Conservation (phyloP, 1,140 invertebrate species). For the Heliothis subflexa region DNA sequence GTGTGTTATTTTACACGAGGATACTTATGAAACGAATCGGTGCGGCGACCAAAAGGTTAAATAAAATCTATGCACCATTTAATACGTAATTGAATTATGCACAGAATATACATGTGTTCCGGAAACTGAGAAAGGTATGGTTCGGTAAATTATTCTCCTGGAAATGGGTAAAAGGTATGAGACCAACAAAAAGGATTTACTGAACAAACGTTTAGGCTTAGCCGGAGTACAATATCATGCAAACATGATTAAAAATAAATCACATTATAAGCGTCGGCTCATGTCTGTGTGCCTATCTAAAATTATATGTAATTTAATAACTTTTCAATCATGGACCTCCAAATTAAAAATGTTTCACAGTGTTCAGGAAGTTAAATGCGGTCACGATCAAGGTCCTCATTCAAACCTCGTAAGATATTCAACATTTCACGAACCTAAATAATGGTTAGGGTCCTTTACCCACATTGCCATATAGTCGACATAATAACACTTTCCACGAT, state of each 20-base stretch:
- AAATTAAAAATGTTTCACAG: too few relatives aligned
- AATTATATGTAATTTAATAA: too few relatives aligned
- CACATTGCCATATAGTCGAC: conserved; percentile 6
- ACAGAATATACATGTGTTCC: background rate
- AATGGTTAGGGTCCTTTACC: background rate
- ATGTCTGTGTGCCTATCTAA: too few relatives aligned
- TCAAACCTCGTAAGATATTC: background rate
- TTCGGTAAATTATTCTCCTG: background rate
- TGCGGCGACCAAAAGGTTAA: too few relatives aligned
- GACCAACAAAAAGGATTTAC: conserved; percentile 19
- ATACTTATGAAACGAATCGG: too few relatives aligned
- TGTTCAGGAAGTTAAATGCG: too few relatives aligned
- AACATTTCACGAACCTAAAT: background rate
- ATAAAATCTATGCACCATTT: too few relatives aligned
- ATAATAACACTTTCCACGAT: conserved; percentile 22
- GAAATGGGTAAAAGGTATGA: conserved; percentile 7
- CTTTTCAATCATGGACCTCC: too few relatives aligned
- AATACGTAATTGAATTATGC: too few relatives aligned
- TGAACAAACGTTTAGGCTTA: background rate
- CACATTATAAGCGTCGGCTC: too few relatives aligned
- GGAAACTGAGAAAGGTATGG: background rate
- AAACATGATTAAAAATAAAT: background rate
- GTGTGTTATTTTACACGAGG: background rate
- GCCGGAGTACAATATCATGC: background rate
- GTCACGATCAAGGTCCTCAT: too few relatives aligned